phyloP scores from a whole-genome alignment of 2,888 invertebrate species.

The Ornithoptera priamus region DNA sequence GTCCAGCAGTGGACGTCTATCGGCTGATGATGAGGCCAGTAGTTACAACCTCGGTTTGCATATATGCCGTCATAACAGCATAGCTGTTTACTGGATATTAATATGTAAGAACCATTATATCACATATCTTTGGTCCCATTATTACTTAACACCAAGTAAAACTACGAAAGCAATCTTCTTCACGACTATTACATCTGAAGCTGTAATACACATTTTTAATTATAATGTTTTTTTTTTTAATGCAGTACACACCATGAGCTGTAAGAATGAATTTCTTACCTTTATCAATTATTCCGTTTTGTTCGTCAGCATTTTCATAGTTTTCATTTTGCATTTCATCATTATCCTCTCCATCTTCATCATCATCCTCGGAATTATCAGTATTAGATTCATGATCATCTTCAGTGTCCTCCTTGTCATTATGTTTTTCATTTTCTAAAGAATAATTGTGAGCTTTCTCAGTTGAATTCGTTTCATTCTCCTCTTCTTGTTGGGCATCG shows the following conservation, averaged over 20 bases:
- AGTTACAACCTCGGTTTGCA: too few relatives aligned
- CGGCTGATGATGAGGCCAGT: too few relatives aligned
- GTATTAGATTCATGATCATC: constrained; percentile 27
- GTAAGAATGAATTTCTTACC: background rate
- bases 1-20: too few relatives aligned
- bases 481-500: background rate
- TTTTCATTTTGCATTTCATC: constrained; percentile 22
- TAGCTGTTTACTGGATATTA: too few relatives aligned
- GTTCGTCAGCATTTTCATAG: background rate
- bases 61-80: too few relatives aligned
- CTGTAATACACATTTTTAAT: background rate
- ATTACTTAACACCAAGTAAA: too few relatives aligned
- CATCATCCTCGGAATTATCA: constrained; percentile 24
- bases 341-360: constrained; percentile 30
- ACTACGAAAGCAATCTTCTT: too few relatives aligned
- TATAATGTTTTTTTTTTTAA: background rate
- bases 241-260: background rate
- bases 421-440: constrained; percentile 20
- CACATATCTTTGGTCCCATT: too few relatives aligned
- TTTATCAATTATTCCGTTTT: background rate
- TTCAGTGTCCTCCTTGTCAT: constrained; percentile 28
- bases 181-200: too few relatives aligned
- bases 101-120: too few relatives aligned
- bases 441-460: background rate
- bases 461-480: background rate